Percentiles rank a stretch among this genome's conserved stretches.
phyloP scores from a whole-genome alignment of 2,888 invertebrate species.

The Ceramica pisi region DNA sequence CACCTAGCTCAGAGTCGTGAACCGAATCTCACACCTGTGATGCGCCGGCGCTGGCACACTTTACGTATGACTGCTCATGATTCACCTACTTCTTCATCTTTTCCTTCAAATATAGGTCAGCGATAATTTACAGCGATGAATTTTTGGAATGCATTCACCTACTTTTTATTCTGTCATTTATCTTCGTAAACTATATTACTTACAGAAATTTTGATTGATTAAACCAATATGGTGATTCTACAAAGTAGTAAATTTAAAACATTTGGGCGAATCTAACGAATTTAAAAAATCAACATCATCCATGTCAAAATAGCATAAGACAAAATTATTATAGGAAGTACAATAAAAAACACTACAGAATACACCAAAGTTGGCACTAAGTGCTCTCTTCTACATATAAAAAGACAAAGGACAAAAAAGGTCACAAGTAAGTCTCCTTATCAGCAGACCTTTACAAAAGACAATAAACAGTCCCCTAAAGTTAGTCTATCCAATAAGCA shows the following conservation, averaged over 20 bases:
- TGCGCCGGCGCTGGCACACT: constrained; percentile 30
- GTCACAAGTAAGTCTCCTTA: constrained; percentile 8
- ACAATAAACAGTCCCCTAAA: constrained; percentile 3
- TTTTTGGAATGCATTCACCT: constrained; percentile 8
- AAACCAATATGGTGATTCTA: not conserved
- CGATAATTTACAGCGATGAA: constrained; percentile 3
- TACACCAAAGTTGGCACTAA: not conserved
- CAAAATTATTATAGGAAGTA: not conserved
- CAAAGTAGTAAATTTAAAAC: not conserved
- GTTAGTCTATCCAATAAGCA: constrained; percentile 43
- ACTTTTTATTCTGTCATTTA: constrained; percentile 4
- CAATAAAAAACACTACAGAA: no score
- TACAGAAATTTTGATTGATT: constrained; percentile 9
- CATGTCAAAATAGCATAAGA: not conserved
- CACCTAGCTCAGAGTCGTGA: constrained; percentile 15
- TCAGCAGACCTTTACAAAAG: constrained; percentile 15
- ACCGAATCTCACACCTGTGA: constrained; percentile 37
- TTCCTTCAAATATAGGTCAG: constrained; percentile 25
- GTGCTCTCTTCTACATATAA: not conserved
- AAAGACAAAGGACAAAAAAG: constrained; percentile 5
- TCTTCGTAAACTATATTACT: constrained; percentile 4
- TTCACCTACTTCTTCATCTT: constrained; percentile 13
- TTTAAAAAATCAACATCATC: not conserved
- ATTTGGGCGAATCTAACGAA: not conserved
- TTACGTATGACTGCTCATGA: constrained; percentile 8